A percentile compares a stretch with the other conserved stretches of the same genome.
Evolutionary conservation across 2,113 vertebrate species (phyloP).

Genomic region (Chiloscyllium plagiosum): DNA sequence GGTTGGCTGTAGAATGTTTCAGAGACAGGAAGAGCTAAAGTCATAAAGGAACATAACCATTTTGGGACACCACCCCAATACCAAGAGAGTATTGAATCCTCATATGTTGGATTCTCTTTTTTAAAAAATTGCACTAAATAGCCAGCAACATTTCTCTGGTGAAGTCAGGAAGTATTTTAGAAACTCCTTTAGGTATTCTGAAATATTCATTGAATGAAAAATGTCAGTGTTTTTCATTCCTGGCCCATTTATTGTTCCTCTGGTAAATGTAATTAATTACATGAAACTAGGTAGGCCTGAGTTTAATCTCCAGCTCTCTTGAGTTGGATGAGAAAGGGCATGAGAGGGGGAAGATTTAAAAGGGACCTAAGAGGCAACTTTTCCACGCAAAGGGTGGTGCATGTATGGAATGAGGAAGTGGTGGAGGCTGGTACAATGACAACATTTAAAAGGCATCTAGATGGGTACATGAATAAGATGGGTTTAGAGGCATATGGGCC

Average conservation of each 20-base stretch:
- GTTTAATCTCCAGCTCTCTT: neutral
- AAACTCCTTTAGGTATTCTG: too few species aligned
- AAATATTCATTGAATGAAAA: neutral
- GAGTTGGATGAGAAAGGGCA: neutral
- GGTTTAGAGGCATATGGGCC: too few species aligned
- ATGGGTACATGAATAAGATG: too few species aligned
- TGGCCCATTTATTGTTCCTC: neutral
- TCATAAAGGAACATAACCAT: neutral
- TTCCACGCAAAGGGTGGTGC: too few species aligned
- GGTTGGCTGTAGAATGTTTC: neutral
- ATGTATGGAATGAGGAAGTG: too few species aligned
- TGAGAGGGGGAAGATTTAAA: too few species aligned
- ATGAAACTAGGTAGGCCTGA: neutral
- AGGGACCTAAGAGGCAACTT: too few species aligned
- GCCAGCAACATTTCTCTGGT: neutral
- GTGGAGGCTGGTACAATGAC: too few species aligned
- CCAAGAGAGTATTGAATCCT: neutral
- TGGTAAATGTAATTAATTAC: neutral
- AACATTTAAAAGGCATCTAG: too few species aligned
- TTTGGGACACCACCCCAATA: neutral
- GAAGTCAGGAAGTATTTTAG: neutral
- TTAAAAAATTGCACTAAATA: neutral
- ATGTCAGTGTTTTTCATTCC: neutral
- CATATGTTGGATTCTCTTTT: neutral
- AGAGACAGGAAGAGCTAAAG: neutral